These are phyloP conservation scores for Mus caroli DNA, from an alignment of 2,797 vertebrate species.

Conservation along the genomic window DNA sequence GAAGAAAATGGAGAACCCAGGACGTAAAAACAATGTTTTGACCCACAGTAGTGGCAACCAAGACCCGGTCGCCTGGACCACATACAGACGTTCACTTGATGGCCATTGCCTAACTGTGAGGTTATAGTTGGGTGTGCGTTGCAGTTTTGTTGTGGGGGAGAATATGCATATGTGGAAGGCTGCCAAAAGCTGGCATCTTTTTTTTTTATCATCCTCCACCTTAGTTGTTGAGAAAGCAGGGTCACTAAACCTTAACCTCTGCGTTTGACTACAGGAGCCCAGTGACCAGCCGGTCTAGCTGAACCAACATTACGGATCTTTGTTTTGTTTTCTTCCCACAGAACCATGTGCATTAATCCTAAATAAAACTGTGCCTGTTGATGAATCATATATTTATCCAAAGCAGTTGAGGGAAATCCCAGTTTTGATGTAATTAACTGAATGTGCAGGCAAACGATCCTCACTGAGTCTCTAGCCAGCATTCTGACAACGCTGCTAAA, in stretches of 20 bases:
- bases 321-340: slow-evolving; percentile 37
- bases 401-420: not conserved
- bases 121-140: not conserved
- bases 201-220: not conserved
- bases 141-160: not conserved
- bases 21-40: not conserved
- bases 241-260: not conserved
- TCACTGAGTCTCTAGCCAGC: not conserved
- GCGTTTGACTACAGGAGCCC: not conserved
- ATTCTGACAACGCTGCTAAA: not conserved
- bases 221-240: not conserved
- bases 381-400: slow-evolving; percentile 15
- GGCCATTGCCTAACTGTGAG: not conserved
- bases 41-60: not conserved
- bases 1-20: not conserved
- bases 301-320: not conserved
- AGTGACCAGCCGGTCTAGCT: not conserved
- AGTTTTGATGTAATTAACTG: slow-evolving; percentile 38
- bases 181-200: not conserved
- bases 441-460: not conserved
- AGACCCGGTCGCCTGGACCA: not conserved
- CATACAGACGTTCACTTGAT: not conserved
- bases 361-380: slow-evolving; percentile 35
- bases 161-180: not conserved
- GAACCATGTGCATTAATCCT: not conserved